Conservation (phyloP, 2,888 invertebrate species). For the Hypomecis punctinalis region DNA sequence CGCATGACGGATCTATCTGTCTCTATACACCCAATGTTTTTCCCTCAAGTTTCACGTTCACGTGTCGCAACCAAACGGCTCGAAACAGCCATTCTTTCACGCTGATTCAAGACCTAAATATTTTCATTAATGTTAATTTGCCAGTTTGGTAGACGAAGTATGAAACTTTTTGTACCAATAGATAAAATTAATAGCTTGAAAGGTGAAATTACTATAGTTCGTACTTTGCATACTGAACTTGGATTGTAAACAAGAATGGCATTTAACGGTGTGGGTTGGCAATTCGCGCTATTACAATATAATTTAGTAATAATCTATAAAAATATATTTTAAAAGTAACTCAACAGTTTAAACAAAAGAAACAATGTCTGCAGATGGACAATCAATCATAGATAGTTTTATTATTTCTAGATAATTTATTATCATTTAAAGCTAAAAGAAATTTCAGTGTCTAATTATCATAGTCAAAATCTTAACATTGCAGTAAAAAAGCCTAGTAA, state of each 20-base stretch:
- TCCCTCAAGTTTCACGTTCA: conserved; percentile 10
- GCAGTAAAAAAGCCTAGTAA: too few species aligned
- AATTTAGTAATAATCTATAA: too few species aligned
- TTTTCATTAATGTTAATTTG: background rate
- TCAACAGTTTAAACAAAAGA: too few species aligned
- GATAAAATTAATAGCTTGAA: background rate
- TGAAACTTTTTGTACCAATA: background rate
- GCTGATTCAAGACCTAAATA: background rate
- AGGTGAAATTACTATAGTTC: background rate
- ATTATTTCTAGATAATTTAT: too few species aligned
- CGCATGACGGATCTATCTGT: conserved; percentile 16
- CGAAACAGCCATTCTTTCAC: conserved; percentile 3
- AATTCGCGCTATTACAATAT: too few species aligned
- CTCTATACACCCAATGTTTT: conserved; percentile 1
- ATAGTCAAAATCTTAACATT: too few species aligned
- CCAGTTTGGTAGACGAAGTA: background rate
- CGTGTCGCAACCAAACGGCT: background rate
- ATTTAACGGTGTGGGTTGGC: background rate
- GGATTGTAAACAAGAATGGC: background rate
- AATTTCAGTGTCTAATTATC: too few species aligned
- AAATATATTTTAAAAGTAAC: too few species aligned
- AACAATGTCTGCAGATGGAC: too few species aligned
- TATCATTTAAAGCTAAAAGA: too few species aligned
- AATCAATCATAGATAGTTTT: too few species aligned
- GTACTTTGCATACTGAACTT: conserved; percentile 3